A percentile compares a stretch with the other conserved stretches of the same genome.
Conservation (phyloP, 1,140 invertebrate species). For the Calycopis cecrops region DNA sequence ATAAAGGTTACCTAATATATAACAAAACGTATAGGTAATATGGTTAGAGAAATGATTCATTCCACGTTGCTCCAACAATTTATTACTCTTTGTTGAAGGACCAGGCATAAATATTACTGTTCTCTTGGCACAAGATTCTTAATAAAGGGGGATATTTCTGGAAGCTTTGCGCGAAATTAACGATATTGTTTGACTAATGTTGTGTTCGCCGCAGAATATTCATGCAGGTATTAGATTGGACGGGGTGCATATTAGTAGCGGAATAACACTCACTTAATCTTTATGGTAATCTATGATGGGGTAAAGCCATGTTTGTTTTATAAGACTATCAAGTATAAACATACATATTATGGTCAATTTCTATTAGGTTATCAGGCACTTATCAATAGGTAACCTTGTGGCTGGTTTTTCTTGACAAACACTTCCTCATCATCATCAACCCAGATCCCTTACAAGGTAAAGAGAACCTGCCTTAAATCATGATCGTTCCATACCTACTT, state of each 20-base stretch:
- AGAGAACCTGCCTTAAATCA: no score
- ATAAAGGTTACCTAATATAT: slow-evolving; percentile 2
- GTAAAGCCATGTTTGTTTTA: neutral
- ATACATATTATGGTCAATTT: no score
- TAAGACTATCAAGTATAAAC: neutral
- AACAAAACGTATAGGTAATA: slow-evolving; percentile 6
- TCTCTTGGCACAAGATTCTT: slow-evolving; percentile 29
- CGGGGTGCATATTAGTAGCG: slow-evolving; percentile 28
- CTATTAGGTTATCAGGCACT: no score
- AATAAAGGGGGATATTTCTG: slow-evolving; percentile 29
- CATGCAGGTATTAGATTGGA: slow-evolving; percentile 31
- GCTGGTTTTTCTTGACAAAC: no score
- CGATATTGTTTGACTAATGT: slow-evolving; percentile 32
- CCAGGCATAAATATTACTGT: slow-evolving; percentile 23
- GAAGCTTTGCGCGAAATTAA: slow-evolving; percentile 27
- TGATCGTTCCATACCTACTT: no score
- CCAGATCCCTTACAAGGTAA: no score
- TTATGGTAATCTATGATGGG: slow-evolving; percentile 2
- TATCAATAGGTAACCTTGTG: no score
- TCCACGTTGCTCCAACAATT: slow-evolving; percentile 9
- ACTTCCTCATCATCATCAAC: no score
- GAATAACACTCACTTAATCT: slow-evolving; percentile 3
- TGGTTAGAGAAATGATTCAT: slow-evolving; percentile 7
- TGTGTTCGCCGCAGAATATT: slow-evolving; percentile 28
- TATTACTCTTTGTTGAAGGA: slow-evolving; percentile 12